Conservation (phyloP, 2,113 vertebrate species). For the Struthio camelus region DNA sequence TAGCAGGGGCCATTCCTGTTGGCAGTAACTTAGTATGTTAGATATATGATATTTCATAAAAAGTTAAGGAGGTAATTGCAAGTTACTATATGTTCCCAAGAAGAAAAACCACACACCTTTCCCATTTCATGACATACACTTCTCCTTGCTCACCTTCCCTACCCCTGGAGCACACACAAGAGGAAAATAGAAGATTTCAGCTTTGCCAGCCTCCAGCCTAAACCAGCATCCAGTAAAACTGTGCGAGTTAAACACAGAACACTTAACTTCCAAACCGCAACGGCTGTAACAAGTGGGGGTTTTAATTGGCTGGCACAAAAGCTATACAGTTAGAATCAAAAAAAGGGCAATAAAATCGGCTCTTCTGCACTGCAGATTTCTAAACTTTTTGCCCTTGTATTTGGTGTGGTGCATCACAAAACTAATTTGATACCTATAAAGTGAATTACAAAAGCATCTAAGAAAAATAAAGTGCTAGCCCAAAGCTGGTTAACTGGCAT, state of each 20-base stretch:
- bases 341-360: constrained; percentile 43
- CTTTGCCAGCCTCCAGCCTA: constrained; percentile 51
- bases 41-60: not conserved
- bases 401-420: not conserved
- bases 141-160: not conserved
- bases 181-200: constrained; percentile 43
- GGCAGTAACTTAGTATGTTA: not conserved
- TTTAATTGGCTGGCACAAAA: constrained; percentile 61
- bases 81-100: not conserved
- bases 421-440: not conserved
- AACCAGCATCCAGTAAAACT: constrained; percentile 64
- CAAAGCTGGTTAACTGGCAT: not conserved
- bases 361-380: constrained; percentile 47
- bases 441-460: not conserved
- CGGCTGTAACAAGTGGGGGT: constrained; percentile 50
- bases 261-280: constrained; percentile 63
- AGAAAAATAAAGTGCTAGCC: not conserved
- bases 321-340: constrained; percentile 31
- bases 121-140: not conserved
- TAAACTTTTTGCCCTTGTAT: constrained; percentile 50
- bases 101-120: not conserved
- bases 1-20: not conserved
- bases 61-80: not conserved
- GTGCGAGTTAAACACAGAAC: constrained; percentile 39
- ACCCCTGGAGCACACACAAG: not conserved